phyloP scores from a whole-genome alignment of 2,113 vertebrate species.

The Sinosuthora webbiana region DNA sequence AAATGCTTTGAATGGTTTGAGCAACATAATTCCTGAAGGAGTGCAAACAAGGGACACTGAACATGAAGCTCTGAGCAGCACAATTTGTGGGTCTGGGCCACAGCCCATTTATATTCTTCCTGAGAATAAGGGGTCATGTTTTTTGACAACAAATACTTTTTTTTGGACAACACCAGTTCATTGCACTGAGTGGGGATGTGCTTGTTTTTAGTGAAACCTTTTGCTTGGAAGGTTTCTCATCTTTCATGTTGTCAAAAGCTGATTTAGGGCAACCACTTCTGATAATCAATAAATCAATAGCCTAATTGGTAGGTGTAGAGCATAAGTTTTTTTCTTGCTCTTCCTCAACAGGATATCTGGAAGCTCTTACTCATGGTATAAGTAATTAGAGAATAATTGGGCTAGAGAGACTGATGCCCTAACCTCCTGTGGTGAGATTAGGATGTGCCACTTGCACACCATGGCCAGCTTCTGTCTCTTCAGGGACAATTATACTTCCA shows the following conservation, averaged over 20 bases:
- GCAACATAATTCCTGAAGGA: neutral
- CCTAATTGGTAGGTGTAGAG: neutral
- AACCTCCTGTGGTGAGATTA: neutral
- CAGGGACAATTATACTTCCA: neutral
- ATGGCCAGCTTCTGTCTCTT: neutral
- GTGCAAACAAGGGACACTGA: neutral
- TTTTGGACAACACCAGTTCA: neutral
- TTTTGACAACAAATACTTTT: neutral
- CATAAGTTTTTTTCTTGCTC: neutral
- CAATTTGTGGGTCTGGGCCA: neutral
- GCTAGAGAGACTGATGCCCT: neutral
- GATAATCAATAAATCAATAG: neutral
- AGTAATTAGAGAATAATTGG: neutral
- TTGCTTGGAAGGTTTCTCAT: neutral
- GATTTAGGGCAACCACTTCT: neutral
- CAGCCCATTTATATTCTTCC: neutral
- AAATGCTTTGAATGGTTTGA: constrained; percentile 8
- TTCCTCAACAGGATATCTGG: neutral
- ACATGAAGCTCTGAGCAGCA: neutral
- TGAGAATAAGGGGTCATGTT: neutral
- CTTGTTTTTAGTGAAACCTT: neutral
- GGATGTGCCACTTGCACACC: neutral
- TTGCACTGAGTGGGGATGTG: neutral
- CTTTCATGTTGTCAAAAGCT: neutral
- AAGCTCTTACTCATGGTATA: neutral